Percentiles rank a stretch among this genome's conserved stretches.
Evolutionary conservation across 2,797 vertebrate species (phyloP).

Genomic region (Centroberyx gerrardi): DNA sequence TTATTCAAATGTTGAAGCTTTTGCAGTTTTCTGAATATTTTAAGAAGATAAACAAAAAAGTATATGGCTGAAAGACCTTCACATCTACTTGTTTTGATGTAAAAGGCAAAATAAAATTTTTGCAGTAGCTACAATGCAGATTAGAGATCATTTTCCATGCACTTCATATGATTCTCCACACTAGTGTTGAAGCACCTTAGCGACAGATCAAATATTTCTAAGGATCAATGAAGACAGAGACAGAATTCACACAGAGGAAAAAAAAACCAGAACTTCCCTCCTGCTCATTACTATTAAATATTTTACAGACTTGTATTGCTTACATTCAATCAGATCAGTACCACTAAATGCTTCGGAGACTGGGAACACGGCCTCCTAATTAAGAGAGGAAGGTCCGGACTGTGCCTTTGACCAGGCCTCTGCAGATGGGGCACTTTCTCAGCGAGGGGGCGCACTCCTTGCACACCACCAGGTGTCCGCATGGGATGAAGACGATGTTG

Average conservation of each 20-base stretch:
- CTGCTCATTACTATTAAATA: slow-evolving; percentile 4
- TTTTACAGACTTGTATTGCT: slow-evolving; percentile 25
- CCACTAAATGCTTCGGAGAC: neutral
- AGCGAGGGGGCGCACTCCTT: slow-evolving; percentile 97
- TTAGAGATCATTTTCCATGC: neutral
- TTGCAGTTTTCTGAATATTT: too few species aligned
- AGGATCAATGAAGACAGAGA: neutral
- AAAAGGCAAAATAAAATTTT: neutral
- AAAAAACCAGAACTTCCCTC: neutral
- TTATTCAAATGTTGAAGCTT: too few species aligned
- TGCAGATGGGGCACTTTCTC: slow-evolving; percentile 96
- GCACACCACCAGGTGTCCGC: slow-evolving; percentile 97
- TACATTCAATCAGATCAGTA: slow-evolving; percentile 49
- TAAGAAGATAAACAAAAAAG: too few species aligned
- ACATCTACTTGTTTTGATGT: neutral
- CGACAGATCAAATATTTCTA: neutral
- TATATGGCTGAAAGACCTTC: neutral
- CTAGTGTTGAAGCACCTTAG: neutral
- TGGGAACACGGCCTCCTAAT: slow-evolving; percentile 13
- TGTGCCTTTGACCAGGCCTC: slow-evolving; percentile 97
- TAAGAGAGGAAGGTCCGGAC: slow-evolving; percentile 97
- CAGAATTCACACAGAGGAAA: neutral
- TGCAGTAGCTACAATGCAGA: neutral
- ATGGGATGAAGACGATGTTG: slow-evolving; percentile 98
- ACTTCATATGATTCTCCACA: neutral